These are phyloP conservation scores for Dione juno DNA, from an alignment of 2,888 invertebrate species.

Conservation along the genomic window DNA sequence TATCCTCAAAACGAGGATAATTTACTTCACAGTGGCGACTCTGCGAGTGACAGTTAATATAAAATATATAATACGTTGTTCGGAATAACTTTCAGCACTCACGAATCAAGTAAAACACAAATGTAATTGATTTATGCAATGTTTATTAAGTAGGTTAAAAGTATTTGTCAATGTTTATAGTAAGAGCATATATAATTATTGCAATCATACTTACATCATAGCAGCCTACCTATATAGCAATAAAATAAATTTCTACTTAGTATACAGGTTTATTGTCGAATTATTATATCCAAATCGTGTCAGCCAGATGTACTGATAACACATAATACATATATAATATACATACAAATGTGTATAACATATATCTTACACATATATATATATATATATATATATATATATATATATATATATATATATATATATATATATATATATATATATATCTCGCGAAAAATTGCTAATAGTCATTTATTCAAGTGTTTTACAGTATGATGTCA, in stretches of 20 bases:
- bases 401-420: no score
- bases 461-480: slow-evolving; percentile 31
- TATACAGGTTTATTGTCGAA: not conserved
- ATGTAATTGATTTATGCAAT: slow-evolving; percentile 26
- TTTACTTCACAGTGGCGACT: not conserved
- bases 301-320: not conserved
- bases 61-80: slow-evolving; percentile 12
- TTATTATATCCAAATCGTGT: no score
- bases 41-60: slow-evolving; percentile 17
- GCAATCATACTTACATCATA: no score
- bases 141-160: no score
- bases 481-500: slow-evolving; percentile 29
- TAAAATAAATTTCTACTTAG: no score
- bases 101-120: slow-evolving; percentile 16
- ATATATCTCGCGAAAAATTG: slow-evolving; percentile 6
- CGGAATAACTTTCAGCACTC: slow-evolving; percentile 25
- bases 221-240: no score
- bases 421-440: no score
- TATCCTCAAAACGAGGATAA: not conserved
- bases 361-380: no score
- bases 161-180: slow-evolving; percentile 23
- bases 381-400: no score
- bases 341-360: no score
- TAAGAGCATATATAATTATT: no score
- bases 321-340: no score